A percentile compares a stretch with the other conserved stretches of the same genome.
phyloP scores from a whole-genome alignment of 2,797 vertebrate species.

The Australoheros facetus region DNA sequence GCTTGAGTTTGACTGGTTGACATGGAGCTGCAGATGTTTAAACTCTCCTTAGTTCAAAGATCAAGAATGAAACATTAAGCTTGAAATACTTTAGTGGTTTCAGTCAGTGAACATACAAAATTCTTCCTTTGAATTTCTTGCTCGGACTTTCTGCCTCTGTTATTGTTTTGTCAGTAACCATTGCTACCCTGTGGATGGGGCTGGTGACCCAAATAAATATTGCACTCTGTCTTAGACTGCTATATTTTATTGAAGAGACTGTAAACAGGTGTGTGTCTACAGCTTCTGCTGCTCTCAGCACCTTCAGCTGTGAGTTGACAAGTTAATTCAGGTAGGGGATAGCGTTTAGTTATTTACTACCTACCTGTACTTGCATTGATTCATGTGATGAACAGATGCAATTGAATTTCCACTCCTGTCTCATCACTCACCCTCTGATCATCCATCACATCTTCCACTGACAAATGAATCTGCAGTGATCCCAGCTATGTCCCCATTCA shows the following conservation, averaged over 20 bases:
- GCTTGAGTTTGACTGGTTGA: not conserved
- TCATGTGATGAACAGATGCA: slow-evolving; percentile 30
- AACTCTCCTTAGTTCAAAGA: not conserved
- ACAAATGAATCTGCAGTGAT: slow-evolving; percentile 36
- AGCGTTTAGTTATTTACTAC: slow-evolving; percentile 41
- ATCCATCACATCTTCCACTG: slow-evolving; percentile 6
- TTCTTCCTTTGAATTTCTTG: not conserved
- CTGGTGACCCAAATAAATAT: not conserved
- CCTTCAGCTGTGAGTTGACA: slow-evolving; percentile 13
- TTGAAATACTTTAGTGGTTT: not conserved
- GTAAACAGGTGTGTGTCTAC: not conserved
- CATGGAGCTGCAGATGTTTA: too few relatives aligned
- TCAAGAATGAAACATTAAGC: not conserved
- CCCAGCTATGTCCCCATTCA: not conserved
- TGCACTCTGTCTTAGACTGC: not conserved
- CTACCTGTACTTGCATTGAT: slow-evolving; percentile 18
- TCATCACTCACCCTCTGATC: slow-evolving; percentile 14
- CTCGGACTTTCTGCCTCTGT: not conserved
- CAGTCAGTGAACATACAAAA: not conserved
- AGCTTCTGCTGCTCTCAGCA: slow-evolving; percentile 24
- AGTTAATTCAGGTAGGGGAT: slow-evolving; percentile 27
- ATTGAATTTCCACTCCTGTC: slow-evolving; percentile 30
- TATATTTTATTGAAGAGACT: not conserved
- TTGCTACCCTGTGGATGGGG: not conserved
- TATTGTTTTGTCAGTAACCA: not conserved